Evolutionary conservation across 2,888 invertebrate species (phyloP).

Genomic region (Drosophila mulleri): DNA sequence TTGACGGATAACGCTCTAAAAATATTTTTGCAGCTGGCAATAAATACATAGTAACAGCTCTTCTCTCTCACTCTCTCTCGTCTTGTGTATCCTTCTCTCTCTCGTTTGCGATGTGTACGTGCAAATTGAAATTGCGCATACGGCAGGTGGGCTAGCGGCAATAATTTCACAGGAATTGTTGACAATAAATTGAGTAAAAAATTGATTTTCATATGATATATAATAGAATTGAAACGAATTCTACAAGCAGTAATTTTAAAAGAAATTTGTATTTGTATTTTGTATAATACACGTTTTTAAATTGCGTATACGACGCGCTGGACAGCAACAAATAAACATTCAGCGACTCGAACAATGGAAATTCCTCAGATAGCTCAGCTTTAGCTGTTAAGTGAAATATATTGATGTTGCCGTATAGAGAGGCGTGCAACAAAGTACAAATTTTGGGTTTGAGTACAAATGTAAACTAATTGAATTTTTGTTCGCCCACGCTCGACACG

Average conservation of each 20-base stretch:
- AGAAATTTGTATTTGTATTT: no score
- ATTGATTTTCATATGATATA: not conserved
- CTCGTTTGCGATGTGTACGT: no score
- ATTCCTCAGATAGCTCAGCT: not conserved
- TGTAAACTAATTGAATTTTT: conserved; percentile 61
- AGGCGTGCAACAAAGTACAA: conserved; percentile 9
- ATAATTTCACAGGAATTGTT: conserved; percentile 14
- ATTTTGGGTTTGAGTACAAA: conserved; percentile 46
- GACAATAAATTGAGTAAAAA: not conserved
- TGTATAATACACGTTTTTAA: no score
- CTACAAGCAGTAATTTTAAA: not conserved
- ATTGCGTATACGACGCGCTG: no score
- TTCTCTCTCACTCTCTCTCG: not conserved
- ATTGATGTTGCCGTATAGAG: not conserved
- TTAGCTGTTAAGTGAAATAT: not conserved
- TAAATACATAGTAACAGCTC: not conserved
- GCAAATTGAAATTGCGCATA: conserved; percentile 52
- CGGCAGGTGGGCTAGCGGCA: conserved; percentile 30
- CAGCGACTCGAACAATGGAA: not conserved
- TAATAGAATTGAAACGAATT: not conserved
- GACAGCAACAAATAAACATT: not conserved
- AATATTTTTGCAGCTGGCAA: conserved; percentile 48
- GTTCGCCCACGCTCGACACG: conserved; percentile 11
- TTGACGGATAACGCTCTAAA: conserved; percentile 42
- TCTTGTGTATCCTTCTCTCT: no score